A percentile compares a stretch with the other conserved stretches of the same genome.
phyloP scores from a whole-genome alignment of 1,140 invertebrate species.

The Magallana angulata region DNA sequence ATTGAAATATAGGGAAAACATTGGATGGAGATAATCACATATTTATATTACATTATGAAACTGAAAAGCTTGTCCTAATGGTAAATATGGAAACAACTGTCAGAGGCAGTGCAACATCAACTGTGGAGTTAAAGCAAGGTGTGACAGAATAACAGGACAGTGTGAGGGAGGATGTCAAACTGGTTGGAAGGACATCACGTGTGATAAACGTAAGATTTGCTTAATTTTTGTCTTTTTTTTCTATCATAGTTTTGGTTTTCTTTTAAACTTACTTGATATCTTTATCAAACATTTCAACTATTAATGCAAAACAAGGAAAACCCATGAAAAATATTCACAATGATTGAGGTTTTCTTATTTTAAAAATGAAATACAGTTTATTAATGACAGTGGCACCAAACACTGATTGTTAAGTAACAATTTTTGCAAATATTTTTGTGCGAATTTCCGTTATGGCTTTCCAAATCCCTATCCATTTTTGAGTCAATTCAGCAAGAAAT shows the following conservation, averaged over 20 bases:
- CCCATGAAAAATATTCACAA: background rate
- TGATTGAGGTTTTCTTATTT: background rate
- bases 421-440: too few species aligned
- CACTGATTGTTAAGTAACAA: too few species aligned
- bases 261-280: background rate
- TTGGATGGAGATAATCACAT: too few species aligned
- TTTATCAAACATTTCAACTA: background rate
- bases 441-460: too few species aligned
- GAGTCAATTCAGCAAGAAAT: too few species aligned
- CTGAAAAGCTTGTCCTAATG: background rate
- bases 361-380: background rate
- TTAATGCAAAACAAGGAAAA: background rate
- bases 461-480: too few species aligned
- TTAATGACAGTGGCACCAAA: background rate
- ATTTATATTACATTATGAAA: background rate
- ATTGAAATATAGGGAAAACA: too few species aligned
- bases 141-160: background rate
- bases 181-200: background rate
- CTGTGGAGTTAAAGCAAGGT: background rate
- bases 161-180: background rate
- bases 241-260: too few species aligned
- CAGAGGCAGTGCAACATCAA: background rate
- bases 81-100: background rate
- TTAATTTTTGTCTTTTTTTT: background rate
- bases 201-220: background rate